A percentile compares a stretch with the other conserved stretches of the same genome.
Conservation (phyloP, 2,113 vertebrate species). For the Hippocampus abdominalis region DNA sequence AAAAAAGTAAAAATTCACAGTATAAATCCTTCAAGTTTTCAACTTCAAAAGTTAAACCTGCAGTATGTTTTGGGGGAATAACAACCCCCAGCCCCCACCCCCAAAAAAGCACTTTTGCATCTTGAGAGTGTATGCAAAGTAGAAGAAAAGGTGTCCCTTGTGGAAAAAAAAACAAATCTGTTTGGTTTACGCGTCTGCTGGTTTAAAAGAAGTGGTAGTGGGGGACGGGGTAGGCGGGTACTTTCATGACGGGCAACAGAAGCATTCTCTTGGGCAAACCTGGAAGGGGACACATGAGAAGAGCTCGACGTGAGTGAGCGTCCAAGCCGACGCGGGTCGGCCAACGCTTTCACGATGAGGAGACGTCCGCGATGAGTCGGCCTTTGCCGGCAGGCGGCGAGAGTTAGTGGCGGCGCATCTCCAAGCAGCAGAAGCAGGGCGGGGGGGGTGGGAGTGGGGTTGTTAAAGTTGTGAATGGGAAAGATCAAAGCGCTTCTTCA, state of each 20-base stretch:
- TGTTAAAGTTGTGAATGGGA: neutral
- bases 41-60: slow-evolving; percentile 89
- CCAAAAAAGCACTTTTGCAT: slow-evolving; percentile 79
- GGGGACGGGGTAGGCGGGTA: slow-evolving; percentile 94
- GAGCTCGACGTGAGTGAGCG: slow-evolving; percentile 64
- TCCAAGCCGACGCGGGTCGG: neutral
- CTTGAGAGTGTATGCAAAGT: slow-evolving; percentile 56
- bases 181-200: slow-evolving; percentile 63
- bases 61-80: slow-evolving; percentile 66
- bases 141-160: neutral
- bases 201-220: slow-evolving; percentile 99
- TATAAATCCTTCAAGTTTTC: slow-evolving; percentile 92
- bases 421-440: no score
- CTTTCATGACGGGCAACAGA: slow-evolving; percentile 99
- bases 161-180: slow-evolving; percentile 47
- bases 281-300: slow-evolving; percentile 92
- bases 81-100: slow-evolving; percentile 17
- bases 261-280: slow-evolving; percentile 99
- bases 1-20: slow-evolving; percentile 99
- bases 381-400: no score
- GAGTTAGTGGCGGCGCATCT: no score
- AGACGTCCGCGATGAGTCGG: no score
- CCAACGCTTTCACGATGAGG: no score
- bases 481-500: neutral
- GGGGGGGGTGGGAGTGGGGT: no score